Percentiles rank a stretch among this genome's conserved stretches.
Evolutionary conservation across 2,113 vertebrate species (phyloP).

Genomic region (Gambusia holbrooki): DNA sequence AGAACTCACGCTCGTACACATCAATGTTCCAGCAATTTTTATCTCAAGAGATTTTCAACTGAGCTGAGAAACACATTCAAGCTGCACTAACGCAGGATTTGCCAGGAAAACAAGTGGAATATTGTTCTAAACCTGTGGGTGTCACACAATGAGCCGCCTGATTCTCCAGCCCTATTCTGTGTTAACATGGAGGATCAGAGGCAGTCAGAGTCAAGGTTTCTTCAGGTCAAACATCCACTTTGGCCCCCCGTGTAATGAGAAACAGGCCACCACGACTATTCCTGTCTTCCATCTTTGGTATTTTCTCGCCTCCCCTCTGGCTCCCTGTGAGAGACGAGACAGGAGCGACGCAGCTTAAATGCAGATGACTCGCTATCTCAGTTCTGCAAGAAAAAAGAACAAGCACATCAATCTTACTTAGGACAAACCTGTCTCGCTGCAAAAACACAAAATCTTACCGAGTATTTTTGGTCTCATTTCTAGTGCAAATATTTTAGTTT

Average conservation of each 20-base stretch:
- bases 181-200: constrained; percentile 13
- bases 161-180: constrained; percentile 33
- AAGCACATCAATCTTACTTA: constrained; percentile 1
- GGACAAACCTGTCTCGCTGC: neutral
- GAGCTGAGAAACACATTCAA: constrained; percentile 11
- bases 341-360: constrained; percentile 26
- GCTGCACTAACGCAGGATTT: neutral
- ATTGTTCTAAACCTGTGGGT: constrained; percentile 61
- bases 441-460: no score
- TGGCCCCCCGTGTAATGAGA: constrained; percentile 40
- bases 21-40: constrained; percentile 1
- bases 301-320: constrained; percentile 42
- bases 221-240: constrained; percentile 50
- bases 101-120: constrained; percentile 37
- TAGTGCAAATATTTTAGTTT: no score
- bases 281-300: constrained; percentile 41
- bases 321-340: constrained; percentile 37
- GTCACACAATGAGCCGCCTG: constrained; percentile 39
- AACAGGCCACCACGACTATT: constrained; percentile 32
- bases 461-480: no score
- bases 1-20: neutral
- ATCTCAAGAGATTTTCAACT: neutral
- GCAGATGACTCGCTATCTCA: constrained; percentile 27
- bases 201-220: constrained; percentile 46
- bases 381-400: constrained; percentile 4